Conservation (phyloP, 2,797 vertebrate species). For the Anolis apletophallus region DNA sequence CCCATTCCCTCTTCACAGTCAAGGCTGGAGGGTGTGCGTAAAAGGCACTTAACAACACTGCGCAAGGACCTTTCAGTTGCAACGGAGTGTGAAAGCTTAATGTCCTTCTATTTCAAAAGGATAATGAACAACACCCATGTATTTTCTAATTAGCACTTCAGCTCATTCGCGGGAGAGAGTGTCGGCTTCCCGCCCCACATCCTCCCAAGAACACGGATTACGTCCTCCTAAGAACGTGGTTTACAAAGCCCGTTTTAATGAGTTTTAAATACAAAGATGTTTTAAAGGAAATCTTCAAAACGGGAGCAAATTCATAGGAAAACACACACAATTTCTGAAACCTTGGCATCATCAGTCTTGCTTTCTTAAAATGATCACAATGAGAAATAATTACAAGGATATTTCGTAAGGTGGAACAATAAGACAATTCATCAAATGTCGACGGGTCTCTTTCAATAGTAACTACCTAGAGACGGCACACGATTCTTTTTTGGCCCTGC, state of each 20-base stretch:
- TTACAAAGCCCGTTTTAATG: constrained; percentile 28
- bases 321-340: neutral
- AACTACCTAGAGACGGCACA: neutral
- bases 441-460: neutral
- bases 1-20: constrained; percentile 11
- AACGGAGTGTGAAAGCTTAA: constrained; percentile 38
- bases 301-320: neutral
- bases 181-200: neutral
- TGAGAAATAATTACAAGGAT: neutral
- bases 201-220: neutral
- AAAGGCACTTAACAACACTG: constrained; percentile 31
- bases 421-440: neutral
- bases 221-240: neutral
- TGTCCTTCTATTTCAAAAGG: constrained; percentile 37
- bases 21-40: constrained; percentile 7
- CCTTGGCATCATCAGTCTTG: neutral
- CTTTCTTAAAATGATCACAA: neutral
- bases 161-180: neutral
- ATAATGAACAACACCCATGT: neutral
- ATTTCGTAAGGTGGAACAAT: neutral
- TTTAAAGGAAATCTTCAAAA: neutral
- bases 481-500: neutral
- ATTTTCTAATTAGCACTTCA: constrained; percentile 34
- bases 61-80: neutral
- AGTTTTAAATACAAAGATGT: constrained; percentile 30